Evolutionary conservation across 2,888 invertebrate genomes (phyloP).

Genomic region (Eilema depressum): DNA sequence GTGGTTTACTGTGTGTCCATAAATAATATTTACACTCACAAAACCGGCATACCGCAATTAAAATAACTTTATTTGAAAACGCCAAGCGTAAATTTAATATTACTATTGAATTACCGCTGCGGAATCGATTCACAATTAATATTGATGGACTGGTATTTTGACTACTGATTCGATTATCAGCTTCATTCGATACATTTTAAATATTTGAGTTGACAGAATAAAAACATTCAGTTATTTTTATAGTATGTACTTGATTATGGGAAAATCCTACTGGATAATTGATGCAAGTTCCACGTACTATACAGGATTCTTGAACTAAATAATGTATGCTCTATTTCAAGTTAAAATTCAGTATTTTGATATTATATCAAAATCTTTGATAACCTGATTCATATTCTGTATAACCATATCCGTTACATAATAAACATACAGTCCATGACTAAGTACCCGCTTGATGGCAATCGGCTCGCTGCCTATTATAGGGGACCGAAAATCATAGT

Average conservation of each 20-base stretch:
- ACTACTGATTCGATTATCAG: conserved; percentile 7
- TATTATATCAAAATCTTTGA: too few relatives aligned
- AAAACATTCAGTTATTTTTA: background rate
- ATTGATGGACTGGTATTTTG: conserved; percentile 19
- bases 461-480: too few relatives aligned
- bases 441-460: too few relatives aligned
- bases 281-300: background rate
- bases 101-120: conserved; percentile 9
- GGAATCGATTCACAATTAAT: conserved; percentile 25
- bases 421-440: too few relatives aligned
- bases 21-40: background rate
- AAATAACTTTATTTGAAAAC: background rate
- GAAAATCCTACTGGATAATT: background rate
- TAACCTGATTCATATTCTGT: too few relatives aligned
- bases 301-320: too few relatives aligned
- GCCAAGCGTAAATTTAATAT: conserved; percentile 9
- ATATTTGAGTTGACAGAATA: background rate
- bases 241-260: background rate
- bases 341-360: too few relatives aligned
- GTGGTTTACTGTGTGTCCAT: background rate
- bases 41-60: background rate
- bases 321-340: too few relatives aligned
- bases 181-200: conserved; percentile 8
- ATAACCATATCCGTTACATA: too few relatives aligned
- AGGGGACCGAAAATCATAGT: too few relatives aligned